A percentile compares a stretch with the other conserved stretches of the same genome.
phyloP scores from a whole-genome alignment of 35 echinoderm and acorn worm genomes.

The Acanthaster planci region DNA sequence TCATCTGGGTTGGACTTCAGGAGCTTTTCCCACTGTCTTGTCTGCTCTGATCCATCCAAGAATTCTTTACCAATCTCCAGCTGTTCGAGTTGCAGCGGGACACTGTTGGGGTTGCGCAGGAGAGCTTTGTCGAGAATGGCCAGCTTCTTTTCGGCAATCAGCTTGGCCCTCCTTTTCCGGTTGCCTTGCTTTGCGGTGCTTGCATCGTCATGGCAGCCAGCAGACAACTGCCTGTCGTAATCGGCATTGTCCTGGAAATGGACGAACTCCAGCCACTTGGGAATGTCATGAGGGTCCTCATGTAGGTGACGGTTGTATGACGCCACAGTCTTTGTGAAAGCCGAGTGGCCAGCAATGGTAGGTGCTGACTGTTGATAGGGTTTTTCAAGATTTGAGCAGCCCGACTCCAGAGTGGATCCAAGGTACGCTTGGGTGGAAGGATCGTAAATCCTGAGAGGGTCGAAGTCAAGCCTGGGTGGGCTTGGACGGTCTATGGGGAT shows the following conservation, averaged over 20 bases:
- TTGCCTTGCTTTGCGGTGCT: conserved; percentile 16
- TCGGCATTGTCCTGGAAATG: conserved; percentile 76
- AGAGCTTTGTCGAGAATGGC: conserved; percentile 88
- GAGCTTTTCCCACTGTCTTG: conserved; percentile 77
- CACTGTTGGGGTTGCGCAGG: conserved; percentile 56
- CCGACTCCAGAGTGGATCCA: neutral
- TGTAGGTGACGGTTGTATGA: conserved; percentile 68
- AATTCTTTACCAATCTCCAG: conserved; percentile 72
- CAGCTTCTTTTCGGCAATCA: conserved; percentile 78
- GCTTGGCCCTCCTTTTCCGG: conserved; percentile 42
- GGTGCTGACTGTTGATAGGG: neutral
- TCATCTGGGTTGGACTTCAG: conserved; percentile 63
- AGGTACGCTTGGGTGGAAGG: conserved; percentile 60
- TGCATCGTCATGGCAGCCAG: neutral
- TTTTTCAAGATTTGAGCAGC: too few relatives aligned
- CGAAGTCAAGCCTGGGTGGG: conserved; percentile 33
- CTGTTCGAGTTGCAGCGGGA: conserved; percentile 77
- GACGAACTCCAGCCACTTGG: conserved; percentile 82
- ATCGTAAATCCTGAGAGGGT: conserved; percentile 75
- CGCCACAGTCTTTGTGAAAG: conserved; percentile 33
- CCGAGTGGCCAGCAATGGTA: neutral
- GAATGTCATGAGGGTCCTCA: conserved; percentile 76
- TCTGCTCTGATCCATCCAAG: conserved; percentile 54
- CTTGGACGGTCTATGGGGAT: conserved; percentile 34
- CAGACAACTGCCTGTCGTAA: neutral